These are phyloP conservation scores for Danaus melanippus DNA, from an alignment of 1,140 invertebrate species.

Conservation along the genomic window DNA sequence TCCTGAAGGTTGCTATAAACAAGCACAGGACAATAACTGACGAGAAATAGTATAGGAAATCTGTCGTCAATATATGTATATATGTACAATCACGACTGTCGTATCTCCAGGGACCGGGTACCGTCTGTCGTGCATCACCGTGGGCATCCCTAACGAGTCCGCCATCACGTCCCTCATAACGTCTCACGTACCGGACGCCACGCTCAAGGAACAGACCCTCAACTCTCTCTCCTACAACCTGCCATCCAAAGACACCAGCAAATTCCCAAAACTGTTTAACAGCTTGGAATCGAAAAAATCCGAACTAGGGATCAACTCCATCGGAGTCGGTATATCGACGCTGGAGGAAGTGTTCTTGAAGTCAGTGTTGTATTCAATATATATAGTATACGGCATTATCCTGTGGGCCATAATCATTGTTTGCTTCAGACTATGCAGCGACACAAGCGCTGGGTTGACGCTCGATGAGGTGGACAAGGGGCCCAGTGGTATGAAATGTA, in stretches of 20 bases:
- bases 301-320: slow-evolving; percentile 79
- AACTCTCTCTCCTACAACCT: slow-evolving; percentile 47
- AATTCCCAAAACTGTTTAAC: slow-evolving; percentile 76
- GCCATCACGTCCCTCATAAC: slow-evolving; percentile 31
- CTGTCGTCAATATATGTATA: too few relatives aligned
- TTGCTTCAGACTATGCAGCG: slow-evolving; percentile 44
- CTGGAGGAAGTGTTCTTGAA: slow-evolving; percentile 91
- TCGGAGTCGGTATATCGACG: slow-evolving; percentile 86
- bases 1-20: too few relatives aligned
- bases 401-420: slow-evolving; percentile 2
- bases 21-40: too few relatives aligned
- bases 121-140: slow-evolving; percentile 42
- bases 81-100: too few relatives aligned
- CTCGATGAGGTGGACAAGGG: slow-evolving; percentile 24
- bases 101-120: slow-evolving; percentile 45
- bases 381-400: too few relatives aligned
- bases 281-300: slow-evolving; percentile 75
- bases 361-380: slow-evolving; percentile 61
- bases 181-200: slow-evolving; percentile 33
- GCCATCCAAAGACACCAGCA: slow-evolving; percentile 30
- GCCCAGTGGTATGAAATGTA: slow-evolving; percentile 15
- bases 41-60: too few relatives aligned
- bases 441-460: slow-evolving; percentile 27
- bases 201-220: slow-evolving; percentile 33
- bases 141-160: slow-evolving; percentile 26